Evolutionary conservation across 2,113 vertebrate species (phyloP), one percentile per base, ranked within the genome.

Genomic region (Sapayoa aenigma): DNA sequence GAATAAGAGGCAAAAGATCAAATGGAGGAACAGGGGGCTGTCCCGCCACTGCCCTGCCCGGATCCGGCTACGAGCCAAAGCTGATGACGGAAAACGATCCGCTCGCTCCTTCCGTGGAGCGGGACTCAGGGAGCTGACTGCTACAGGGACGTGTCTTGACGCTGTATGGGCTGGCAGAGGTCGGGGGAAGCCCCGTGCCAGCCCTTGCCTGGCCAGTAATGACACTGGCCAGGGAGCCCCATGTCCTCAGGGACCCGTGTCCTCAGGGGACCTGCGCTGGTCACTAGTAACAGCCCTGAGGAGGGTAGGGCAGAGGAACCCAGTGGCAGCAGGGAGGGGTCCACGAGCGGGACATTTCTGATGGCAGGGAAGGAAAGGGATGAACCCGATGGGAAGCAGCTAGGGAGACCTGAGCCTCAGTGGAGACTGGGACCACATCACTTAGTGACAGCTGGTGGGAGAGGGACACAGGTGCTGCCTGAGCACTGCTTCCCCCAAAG

Each of bases 61-160:
- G 42, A 30, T 7, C 49, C 27, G 65, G 81, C 63, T 33, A 59
- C 5, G 4, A 60, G 62, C 55, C 76, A 42, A 35, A 39, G 42
- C 3, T 4, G 59, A 17, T 33, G 66, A 55, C 4, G 7, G 50
- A 37, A 69, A 49, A 21, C 59, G 59, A 83, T 55, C 49, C 5
- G 2, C 39, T 84, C 6, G 6, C 18, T 84, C 55, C 49, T 28
- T 30, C n/a, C 8, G 0, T 5, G 66, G 73, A 73, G 39, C 1
- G 2, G 72, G 62, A 27, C 18, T 33, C 4, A n/a, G 46, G 50
- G 41, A 69, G 55, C 58, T 2, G 42, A 52, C 30, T 4, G 3
- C 0, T 39, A 3, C 39, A 9, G 58, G 46, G 73, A 68, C 25
- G 16, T 0, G 2, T 63, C 35, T 72, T 31, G 7, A 7, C 3